Base-by-base conservation (phyloP, 2,888 invertebrate species). In the Epiblema foenella region DNA sequence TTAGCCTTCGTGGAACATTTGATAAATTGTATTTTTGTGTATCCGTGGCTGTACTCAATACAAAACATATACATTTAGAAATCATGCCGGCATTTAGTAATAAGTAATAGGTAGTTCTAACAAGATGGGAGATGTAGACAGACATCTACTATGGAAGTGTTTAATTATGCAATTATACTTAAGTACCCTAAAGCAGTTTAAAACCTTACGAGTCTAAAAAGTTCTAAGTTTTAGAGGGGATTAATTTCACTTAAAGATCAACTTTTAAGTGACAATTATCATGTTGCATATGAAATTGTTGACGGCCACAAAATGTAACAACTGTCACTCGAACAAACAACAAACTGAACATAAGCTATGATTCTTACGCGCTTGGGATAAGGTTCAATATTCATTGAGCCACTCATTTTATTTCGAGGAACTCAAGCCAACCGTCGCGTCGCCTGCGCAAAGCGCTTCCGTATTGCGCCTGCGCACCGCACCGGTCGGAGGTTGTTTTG, bases 401-500 rank as follows among this genome's bases (percentile, higher is more conserved):
- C 15, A 20, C 12, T 18, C 20, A 37, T 51, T 63, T 51, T 33
- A 12, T 62, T 33, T 39, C 57, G 17, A 69, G 69, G 64, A 69
- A 64, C 62, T 69, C 33, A 70, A 70, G 52, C 12, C 52, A 65
- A 20, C 46, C 33, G 62, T n/a, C 69, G 33, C 33, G 62, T n/a
- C 69, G 65, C 29, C 64, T 29, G 59, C 66, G 49, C 58, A 33
- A 74, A 75, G 71, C 62, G 77, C 83, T 86, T 87, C 87, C 87
- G 84, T 79, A 81, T 82, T 84, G 76, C 76, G 74, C 74, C 76
- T 71, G 77, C 81, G 77, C 78, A 75, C 76, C 74, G n/a, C n/a
- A n/a, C n/a, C n/a, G n/a, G n/a, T n/a, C n/a, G 69, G 73, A 78
- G 78, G 78, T 85, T 87, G 87, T 88, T 88, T 87, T 88, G 86